phyloP scores from a whole-genome alignment of 2,797 vertebrate species.

The Acipenser transmontanus region DNA sequence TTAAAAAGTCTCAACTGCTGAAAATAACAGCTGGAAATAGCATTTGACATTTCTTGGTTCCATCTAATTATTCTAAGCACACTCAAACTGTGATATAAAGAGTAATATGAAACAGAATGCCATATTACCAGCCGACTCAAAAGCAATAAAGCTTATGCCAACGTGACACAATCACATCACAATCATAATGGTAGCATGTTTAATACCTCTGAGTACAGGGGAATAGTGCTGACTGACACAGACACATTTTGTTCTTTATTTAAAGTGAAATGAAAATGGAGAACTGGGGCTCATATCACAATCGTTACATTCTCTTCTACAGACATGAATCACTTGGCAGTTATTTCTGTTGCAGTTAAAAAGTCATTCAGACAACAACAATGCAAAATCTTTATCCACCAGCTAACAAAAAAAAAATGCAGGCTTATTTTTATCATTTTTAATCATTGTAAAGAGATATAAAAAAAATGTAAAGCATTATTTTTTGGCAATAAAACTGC shows the following conservation, averaged over 20 bases:
- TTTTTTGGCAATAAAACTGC: too few species aligned
- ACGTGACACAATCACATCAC: conserved; percentile 79
- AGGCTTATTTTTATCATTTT: too few species aligned
- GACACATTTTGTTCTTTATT: conserved; percentile 81
- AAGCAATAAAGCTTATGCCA: conserved; percentile 78
- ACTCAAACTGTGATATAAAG: conserved; percentile 77
- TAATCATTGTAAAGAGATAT: too few species aligned
- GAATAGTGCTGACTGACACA: conserved; percentile 77
- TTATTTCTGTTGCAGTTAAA: conserved; percentile 72
- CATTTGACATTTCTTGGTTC: conserved; percentile 76
- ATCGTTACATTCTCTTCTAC: conserved; percentile 69
- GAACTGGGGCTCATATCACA: conserved; percentile 69
- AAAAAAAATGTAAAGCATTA: too few species aligned
- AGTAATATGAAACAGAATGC: conserved; percentile 80
- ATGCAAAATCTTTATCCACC: too few species aligned
- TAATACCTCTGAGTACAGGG: conserved; percentile 69
- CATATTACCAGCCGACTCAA: conserved; percentile 68
- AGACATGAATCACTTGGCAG: conserved; percentile 74
- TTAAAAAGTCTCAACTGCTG: conserved; percentile 25
- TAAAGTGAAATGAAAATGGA: conserved; percentile 78
- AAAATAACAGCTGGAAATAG: conserved; percentile 71
- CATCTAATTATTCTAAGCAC: conserved; percentile 83
- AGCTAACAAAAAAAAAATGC: too few species aligned
- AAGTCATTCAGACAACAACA: conserved; percentile 71
- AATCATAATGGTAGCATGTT: conserved; percentile 77